A percentile compares a stretch with the other conserved stretches of the same genome.
phyloP scores from a whole-genome alignment of 2,888 invertebrate genomes.

The Eupeodes luniger region DNA sequence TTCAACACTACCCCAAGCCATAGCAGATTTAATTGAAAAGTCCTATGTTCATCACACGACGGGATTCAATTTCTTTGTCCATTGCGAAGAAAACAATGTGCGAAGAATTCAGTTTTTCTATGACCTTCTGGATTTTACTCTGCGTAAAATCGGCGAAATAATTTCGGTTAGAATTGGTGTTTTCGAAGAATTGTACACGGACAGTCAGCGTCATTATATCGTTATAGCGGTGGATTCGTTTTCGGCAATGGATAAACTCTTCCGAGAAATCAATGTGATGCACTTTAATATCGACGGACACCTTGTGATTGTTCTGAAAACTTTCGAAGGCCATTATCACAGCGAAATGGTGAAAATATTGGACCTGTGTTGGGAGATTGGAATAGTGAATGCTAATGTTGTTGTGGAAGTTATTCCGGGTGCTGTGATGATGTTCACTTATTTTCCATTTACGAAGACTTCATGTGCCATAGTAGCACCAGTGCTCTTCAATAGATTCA shows the following conservation, averaged over 20 bases:
- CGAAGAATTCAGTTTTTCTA: constrained; percentile 65
- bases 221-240: constrained; percentile 77
- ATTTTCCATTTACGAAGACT: constrained; percentile 78
- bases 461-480: constrained; percentile 77
- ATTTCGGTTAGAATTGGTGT: constrained; percentile 73
- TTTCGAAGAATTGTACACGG: constrained; percentile 58
- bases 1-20: constrained; percentile 6
- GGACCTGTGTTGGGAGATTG: constrained; percentile 66
- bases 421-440: constrained; percentile 78
- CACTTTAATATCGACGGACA: constrained; percentile 76
- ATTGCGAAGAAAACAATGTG: constrained; percentile 24
- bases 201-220: constrained; percentile 76
- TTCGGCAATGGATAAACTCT: constrained; percentile 63
- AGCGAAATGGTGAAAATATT: constrained; percentile 75
- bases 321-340: constrained; percentile 75
- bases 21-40: constrained; percentile 21
- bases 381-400: constrained; percentile 76
- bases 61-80: constrained; percentile 37
- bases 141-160: constrained; percentile 51
- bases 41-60: neutral
- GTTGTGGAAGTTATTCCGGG: constrained; percentile 76
- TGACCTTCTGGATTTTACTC: constrained; percentile 70
- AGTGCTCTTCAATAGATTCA: constrained; percentile 78
- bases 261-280: constrained; percentile 41
- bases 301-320: constrained; percentile 76